Conservation (phyloP, 2,888 invertebrate genomes). For the Nephrotoma appendiculata region DNA sequence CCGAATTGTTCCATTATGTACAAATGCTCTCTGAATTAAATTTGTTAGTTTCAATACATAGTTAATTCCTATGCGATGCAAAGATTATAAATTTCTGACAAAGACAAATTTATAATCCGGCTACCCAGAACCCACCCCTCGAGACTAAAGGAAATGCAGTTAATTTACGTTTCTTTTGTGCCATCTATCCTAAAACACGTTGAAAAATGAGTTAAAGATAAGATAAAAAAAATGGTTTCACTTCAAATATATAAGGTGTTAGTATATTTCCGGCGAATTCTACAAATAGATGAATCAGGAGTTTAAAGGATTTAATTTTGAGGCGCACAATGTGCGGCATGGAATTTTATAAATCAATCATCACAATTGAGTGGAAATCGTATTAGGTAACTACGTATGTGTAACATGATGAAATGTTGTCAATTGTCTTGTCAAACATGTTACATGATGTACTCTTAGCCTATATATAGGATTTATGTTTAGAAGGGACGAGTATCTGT, state of each 20-base stretch:
- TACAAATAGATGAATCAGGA: neutral
- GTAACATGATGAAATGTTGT: neutral
- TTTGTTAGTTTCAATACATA: no score
- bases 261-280: neutral
- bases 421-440: neutral
- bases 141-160: neutral
- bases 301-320: neutral
- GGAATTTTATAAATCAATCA: neutral
- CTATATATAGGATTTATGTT: neutral
- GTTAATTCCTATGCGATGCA: no score
- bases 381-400: neutral
- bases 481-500: neutral
- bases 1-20: no score
- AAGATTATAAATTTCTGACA: no score
- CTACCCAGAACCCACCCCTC: no score
- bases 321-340: neutral
- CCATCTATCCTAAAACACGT: neutral
- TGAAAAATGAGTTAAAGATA: neutral
- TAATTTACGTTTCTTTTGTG: neutral
- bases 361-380: neutral
- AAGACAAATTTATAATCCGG: no score
- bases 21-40: no score
- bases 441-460: neutral
- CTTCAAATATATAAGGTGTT: neutral
- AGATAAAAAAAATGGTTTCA: neutral